A percentile compares a stretch with the other conserved stretches of the same genome.
These are phyloP conservation scores for Lepidurus couesii DNA, from an alignment of 1,140 invertebrate genomes.

Conservation along the genomic window DNA sequence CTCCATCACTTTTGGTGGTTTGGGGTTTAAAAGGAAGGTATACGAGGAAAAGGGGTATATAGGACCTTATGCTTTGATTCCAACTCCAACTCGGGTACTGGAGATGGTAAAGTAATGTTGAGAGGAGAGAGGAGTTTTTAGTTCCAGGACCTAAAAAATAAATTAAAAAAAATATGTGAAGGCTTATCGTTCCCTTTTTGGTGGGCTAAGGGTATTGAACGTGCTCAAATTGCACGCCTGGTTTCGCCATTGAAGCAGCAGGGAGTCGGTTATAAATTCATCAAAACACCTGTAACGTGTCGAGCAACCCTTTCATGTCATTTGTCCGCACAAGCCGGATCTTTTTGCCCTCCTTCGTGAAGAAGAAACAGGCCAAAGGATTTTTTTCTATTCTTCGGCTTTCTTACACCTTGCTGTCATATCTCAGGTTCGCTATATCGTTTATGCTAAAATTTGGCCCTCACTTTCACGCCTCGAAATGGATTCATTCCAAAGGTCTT, in stretches of 20 bases:
- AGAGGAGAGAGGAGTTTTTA: not conserved
- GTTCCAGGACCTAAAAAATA: not conserved
- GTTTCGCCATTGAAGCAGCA: conserved; percentile 14
- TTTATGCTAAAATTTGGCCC: not conserved
- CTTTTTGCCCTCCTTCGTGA: not conserved
- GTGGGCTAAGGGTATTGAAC: not conserved
- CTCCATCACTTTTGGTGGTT: not conserved
- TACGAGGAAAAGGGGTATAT: not conserved
- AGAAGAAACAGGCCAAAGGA: not conserved
- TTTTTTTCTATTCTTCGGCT: not conserved
- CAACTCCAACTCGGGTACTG: no score
- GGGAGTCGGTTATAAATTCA: conserved; percentile 8
- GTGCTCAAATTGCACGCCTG: conserved; percentile 6
- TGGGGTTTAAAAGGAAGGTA: not conserved
- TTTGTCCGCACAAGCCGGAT: conserved; percentile 17
- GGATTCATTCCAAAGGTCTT: not conserved
- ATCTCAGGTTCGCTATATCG: not conserved
- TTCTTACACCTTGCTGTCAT: not conserved
- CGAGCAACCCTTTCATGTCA: conserved; percentile 17
- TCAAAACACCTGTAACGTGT: conserved; percentile 22
- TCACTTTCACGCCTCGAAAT: not conserved
- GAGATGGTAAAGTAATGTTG: no score
- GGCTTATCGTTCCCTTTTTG: not conserved
- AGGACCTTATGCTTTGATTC: no score
- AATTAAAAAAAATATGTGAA: not conserved